Evolutionary conservation across 1,140 invertebrate genomes (phyloP), one percentile per base, ranked within the genome.

Genomic region (Meloidogyne exigua): DNA sequence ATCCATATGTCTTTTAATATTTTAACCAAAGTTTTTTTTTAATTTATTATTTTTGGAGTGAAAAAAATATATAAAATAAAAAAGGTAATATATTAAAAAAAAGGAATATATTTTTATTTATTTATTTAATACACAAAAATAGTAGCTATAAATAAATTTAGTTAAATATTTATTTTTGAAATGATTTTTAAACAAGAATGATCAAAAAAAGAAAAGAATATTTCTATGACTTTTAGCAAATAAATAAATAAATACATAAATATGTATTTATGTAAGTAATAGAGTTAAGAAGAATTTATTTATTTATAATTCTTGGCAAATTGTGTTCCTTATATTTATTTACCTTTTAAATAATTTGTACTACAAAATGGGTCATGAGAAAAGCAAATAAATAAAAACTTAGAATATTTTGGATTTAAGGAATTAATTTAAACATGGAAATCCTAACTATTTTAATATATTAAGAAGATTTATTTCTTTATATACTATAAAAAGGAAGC

Each of bases 311-410:
- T 71, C 18, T 71, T 71, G 69, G 57, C 15, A 49, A 57, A 18
- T 18, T 49, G 12, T 32, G 26, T 44, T 11, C 11, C 9, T 23
- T 26, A 5, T 4, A n/a, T 63, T 25, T 25, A 49, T 21, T 21
- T 25, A 44, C 21, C 28, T 32, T 32, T 32, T 32, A 32, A 32
- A 32, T 32, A 32, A 21, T 25, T 28, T 65, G 57, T 62, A 21
- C 44, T n/a, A n/a, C n/a, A n/a, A 21, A 13, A 62, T 73, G 49
- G 71, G 71, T 73, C 71, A 73, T 73, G 71, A 42, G 71, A 73
- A 72, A 73, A 64, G n/a, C 71, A 73, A 73, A 73, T 25, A 73
- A 57, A 57, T 7, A 39, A 42, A 70, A 64, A 9, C 18, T 12
- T 23, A 63, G 4, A 15, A 57, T 63, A 18, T 25, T 62, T 64